phyloP scores from a whole-genome alignment of 2,113 vertebrate genomes.

The Scomber colias region DNA sequence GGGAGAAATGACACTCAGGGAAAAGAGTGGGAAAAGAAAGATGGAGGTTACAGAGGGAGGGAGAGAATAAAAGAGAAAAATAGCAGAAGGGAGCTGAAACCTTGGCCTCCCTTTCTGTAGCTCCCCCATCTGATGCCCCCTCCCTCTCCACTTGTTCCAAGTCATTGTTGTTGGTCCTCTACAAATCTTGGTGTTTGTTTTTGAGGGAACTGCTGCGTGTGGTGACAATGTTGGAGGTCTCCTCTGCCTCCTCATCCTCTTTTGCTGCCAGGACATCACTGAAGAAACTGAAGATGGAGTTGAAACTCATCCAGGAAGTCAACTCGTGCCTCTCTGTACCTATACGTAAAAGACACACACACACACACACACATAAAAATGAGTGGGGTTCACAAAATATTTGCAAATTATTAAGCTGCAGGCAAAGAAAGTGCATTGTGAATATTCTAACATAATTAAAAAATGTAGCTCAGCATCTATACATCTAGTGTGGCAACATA shows the following conservation, averaged over 20 bases:
- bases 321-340: slow-evolving; percentile 97
- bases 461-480: neutral
- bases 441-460: slow-evolving; percentile 2
- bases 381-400: slow-evolving; percentile 4
- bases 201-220: slow-evolving; percentile 93
- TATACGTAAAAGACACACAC: slow-evolving; percentile 63
- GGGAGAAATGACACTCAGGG: slow-evolving; percentile 61
- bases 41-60: slow-evolving; percentile 53
- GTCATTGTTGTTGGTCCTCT: slow-evolving; percentile 67
- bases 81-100: slow-evolving; percentile 19
- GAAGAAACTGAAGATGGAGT: slow-evolving; percentile 95
- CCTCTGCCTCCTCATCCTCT: slow-evolving; percentile 85
- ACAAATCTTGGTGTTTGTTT: slow-evolving; percentile 93
- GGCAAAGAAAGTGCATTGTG: neutral
- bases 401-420: slow-evolving; percentile 9
- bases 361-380: slow-evolving; percentile 35
- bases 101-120: slow-evolving; percentile 38
- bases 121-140: slow-evolving; percentile 12
- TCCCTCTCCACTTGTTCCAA: slow-evolving; percentile 34
- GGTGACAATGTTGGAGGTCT: slow-evolving; percentile 82
- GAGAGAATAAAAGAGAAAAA: slow-evolving; percentile 9
- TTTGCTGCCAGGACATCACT: slow-evolving; percentile 86
- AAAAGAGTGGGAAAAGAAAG: slow-evolving; percentile 41
- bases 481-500: neutral
- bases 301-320: slow-evolving; percentile 96